phyloP scores from a whole-genome alignment of 92 coral and sea anemone species.

The Umimayanthus kanabou region DNA sequence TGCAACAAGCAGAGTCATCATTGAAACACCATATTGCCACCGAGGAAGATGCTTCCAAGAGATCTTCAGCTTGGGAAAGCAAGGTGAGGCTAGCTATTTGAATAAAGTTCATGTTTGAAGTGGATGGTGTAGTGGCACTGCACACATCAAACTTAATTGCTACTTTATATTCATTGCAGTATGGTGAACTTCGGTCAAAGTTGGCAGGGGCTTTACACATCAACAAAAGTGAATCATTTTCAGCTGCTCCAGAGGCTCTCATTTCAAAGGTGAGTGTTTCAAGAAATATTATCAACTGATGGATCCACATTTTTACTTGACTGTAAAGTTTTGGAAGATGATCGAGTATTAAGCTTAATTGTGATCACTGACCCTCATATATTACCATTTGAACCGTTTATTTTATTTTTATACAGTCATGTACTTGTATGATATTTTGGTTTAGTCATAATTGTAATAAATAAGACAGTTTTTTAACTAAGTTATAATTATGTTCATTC shows the following conservation, averaged over 20 bases:
- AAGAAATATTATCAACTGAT: too few species aligned
- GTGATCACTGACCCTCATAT: too few species aligned
- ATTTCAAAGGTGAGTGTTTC: constrained; percentile 68
- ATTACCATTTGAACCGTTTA: too few species aligned
- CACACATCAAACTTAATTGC: neutral
- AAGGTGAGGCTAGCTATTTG: constrained; percentile 56
- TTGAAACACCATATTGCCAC: constrained; percentile 85
- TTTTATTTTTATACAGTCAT: too few species aligned
- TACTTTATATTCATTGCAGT: constrained; percentile 49
- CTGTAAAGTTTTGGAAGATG: too few species aligned
- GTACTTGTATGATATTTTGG: too few species aligned
- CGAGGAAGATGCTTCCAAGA: constrained; percentile 84
- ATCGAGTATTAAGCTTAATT: too few species aligned
- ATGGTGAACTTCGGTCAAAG: constrained; percentile 73
- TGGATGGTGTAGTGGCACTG: too few species aligned
- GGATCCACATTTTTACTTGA: too few species aligned
- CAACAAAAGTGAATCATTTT: constrained; percentile 59
- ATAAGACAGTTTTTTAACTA: neutral
- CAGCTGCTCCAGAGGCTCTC: constrained; percentile 68
- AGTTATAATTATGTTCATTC: neutral
- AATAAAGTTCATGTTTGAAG: too few species aligned
- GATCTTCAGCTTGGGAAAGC: constrained; percentile 84
- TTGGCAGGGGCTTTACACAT: constrained; percentile 71
- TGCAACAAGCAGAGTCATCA: constrained; percentile 89
- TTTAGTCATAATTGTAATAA: too few species aligned